Evolutionary conservation across 2,888 invertebrate species (phyloP).

Genomic region (Masnerella sp.): DNA sequence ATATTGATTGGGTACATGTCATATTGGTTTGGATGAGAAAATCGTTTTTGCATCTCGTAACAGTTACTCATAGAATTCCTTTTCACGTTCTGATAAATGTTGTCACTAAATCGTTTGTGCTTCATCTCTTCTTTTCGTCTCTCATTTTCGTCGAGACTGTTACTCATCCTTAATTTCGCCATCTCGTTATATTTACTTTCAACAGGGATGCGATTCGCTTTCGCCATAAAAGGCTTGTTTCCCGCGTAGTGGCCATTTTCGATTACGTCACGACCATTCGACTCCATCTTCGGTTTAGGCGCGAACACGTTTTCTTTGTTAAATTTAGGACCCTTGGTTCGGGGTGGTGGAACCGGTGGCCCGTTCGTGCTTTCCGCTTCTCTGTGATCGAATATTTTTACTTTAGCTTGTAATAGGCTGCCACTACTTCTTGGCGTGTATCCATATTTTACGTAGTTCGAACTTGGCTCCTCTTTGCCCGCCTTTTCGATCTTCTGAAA

Average conservation of each 20-base stretch:
- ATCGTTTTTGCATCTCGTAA: constrained; percentile 44
- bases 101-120: constrained; percentile 26
- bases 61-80: constrained; percentile 49
- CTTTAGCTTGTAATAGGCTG: constrained; percentile 66
- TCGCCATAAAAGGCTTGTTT: constrained; percentile 67
- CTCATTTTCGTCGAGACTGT: constrained; percentile 28
- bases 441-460: constrained; percentile 62
- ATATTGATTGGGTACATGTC: constrained; percentile 41
- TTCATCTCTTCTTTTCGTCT: constrained; percentile 39
- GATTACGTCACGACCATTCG: constrained; percentile 36
- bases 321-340: constrained; percentile 55
- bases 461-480: constrained; percentile 33
- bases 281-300: constrained; percentile 5
- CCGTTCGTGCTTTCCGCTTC: constrained; percentile 15
- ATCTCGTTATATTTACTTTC: constrained; percentile 51
- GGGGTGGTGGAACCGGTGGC: constrained; percentile 38
- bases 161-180: constrained; percentile 33
- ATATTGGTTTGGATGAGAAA: constrained; percentile 48
- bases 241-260: constrained; percentile 68
- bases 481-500: constrained; percentile 71
- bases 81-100: constrained; percentile 43
- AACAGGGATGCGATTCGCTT: constrained; percentile 48
- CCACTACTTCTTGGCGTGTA: constrained; percentile 64
- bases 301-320: constrained; percentile 44
- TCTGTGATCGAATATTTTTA: constrained; percentile 69